Percentiles rank a stretch among this genome's conserved stretches.
Conservation (phyloP, 2,797 vertebrate species). For the Linurgus olivaceus region DNA sequence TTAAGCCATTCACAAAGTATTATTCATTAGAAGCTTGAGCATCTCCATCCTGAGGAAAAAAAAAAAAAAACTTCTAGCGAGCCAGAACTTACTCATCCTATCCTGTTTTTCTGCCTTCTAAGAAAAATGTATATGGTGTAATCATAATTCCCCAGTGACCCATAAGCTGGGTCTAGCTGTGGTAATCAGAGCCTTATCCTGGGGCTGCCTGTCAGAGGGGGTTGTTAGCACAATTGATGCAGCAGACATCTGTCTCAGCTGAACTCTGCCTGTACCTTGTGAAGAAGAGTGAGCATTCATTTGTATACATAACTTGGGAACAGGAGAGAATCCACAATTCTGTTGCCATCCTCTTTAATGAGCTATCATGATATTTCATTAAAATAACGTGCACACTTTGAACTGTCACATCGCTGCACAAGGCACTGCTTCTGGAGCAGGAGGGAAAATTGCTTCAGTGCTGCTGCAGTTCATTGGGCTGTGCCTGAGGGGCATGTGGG, state of each 20-base stretch:
- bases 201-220: conserved; percentile 43
- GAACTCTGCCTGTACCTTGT: conserved; percentile 51
- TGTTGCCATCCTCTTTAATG: background rate
- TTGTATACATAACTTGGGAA: conserved; percentile 14
- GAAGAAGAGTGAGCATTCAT: conserved; percentile 28
- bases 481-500: background rate
- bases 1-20: background rate
- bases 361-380: conserved; percentile 28
- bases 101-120: conserved; percentile 15
- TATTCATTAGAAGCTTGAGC: conserved; percentile 8
- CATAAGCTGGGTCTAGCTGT: conserved; percentile 21
- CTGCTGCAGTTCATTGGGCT: background rate
- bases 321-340: background rate
- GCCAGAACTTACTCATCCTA: conserved; percentile 29
- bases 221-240: conserved; percentile 46
- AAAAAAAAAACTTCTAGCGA: background rate
- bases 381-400: background rate
- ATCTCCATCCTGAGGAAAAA: background rate
- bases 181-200: conserved; percentile 34
- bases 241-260: conserved; percentile 56
- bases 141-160: conserved; percentile 33
- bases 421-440: background rate
- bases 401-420: background rate
- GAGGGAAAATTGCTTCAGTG: background rate
- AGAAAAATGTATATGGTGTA: conserved; percentile 29